Evolutionary conservation across 1,140 invertebrate species (phyloP), one percentile per base, ranked within the genome.

Genomic region (Anagrus nilaparvatae): DNA sequence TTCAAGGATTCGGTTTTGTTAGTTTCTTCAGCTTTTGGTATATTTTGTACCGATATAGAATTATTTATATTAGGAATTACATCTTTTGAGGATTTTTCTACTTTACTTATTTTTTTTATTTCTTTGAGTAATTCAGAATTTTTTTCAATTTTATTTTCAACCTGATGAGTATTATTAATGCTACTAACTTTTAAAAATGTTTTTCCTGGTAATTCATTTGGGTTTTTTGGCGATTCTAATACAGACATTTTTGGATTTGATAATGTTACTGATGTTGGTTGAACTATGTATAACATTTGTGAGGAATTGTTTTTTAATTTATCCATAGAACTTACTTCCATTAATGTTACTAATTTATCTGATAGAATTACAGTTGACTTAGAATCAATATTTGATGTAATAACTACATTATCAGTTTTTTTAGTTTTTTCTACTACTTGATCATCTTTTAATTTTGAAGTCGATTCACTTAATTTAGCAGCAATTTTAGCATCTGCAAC

Each of bases 401-500:
- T 12, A 25, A 25, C 24, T 25, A 25, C 24, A 8, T 6, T 8
- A 12, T 12, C 12, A 8, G 6, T 6, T 25, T 25, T 6, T 8
- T 12, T 12, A 8, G 24, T 25, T 25, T 6, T 25, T 25, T 25
- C 12, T 12, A 12, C 24, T 12, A 25, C 24, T 25, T 25, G 24
- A 25, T 6, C 35, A 31, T 40, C 40, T 40, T n/a, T 25, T 21
- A 12, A 24, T 23, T 52, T 53, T 8, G 59, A 29, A 16, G 49
- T 47, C 2, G 56, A 54, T 28, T 65, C 56, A 33, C 53, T 60
- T 2, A 63, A 44, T 34, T 60, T 59, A 0, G 58, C 54, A 0
- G 58, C 58, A 12, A 65, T 59, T 47, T 69, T 67, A 1, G 55
- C 56, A 27, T 67, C 63, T 0, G 50, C 46, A 3, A 63, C 60